Evolutionary conservation across 2,797 vertebrate species (phyloP).

Genomic region (Hoplostethus mediterraneus): DNA sequence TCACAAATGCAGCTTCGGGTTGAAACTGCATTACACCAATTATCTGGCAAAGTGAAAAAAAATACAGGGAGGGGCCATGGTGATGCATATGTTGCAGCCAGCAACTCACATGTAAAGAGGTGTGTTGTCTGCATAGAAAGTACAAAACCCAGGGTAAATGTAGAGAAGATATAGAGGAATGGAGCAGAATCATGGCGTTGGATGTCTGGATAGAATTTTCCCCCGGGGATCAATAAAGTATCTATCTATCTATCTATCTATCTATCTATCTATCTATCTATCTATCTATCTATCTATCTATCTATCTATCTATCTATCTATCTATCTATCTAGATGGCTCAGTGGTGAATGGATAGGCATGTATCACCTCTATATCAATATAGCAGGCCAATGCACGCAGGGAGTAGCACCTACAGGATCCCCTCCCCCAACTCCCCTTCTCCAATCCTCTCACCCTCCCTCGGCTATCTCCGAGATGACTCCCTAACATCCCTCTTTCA

Average conservation of each 20-base stretch:
- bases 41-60: not conserved
- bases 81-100: not conserved
- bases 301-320: no score
- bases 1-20: not conserved
- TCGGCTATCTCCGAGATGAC: conserved; percentile 65
- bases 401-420: conserved; percentile 63
- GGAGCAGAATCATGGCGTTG: not conserved
- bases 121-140: not conserved
- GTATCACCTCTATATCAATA: conserved; percentile 43
- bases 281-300: no score
- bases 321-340: not conserved
- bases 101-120: not conserved
- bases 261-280: no score
- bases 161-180: not conserved
- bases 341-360: conserved; percentile 30
- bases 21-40: not conserved
- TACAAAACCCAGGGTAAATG: not conserved
- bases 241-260: no score
- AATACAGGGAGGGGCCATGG: not conserved
- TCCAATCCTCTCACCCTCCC: conserved; percentile 59
- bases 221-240: no score
- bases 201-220: no score
- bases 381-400: conserved; percentile 39
- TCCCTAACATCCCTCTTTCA: conserved; percentile 59
- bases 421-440: conserved; percentile 74